Percentiles rank a stretch among this genome's conserved stretches.
These are phyloP conservation scores for Tokudaia muenninki DNA, from an alignment of 2,797 vertebrate genomes.

Conservation along the genomic window DNA sequence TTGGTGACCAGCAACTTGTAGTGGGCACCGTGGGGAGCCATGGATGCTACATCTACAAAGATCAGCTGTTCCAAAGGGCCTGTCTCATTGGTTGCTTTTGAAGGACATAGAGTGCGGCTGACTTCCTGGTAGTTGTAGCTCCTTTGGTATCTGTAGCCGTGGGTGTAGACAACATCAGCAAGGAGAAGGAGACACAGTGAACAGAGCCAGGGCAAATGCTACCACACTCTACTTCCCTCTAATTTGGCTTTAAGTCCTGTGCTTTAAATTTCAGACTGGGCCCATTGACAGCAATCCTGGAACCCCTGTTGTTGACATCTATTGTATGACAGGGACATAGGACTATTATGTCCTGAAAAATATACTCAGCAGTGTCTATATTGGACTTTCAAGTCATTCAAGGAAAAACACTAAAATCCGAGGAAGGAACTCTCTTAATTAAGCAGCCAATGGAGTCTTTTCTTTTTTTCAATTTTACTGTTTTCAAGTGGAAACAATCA, in stretches of 20 bases:
- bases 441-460: background rate
- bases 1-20: constrained; percentile 89
- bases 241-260: background rate
- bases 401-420: background rate
- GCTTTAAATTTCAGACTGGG: constrained; percentile 33
- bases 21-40: constrained; percentile 87
- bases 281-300: background rate
- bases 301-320: background rate
- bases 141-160: constrained; percentile 86
- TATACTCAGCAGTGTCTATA: background rate
- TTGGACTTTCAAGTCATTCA: background rate
- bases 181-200: constrained; percentile 1
- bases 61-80: constrained; percentile 87
- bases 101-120: constrained; percentile 90
- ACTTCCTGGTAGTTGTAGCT: constrained; percentile 91
- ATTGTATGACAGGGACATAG: background rate
- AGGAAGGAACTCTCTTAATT: background rate
- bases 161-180: background rate
- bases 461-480: background rate
- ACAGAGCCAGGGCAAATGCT: background rate
- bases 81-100: constrained; percentile 85
- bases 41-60: constrained; percentile 90
- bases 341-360: background rate
- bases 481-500: background rate
- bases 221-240: background rate